Evolutionary conservation across 2,113 vertebrate genomes (phyloP).

Genomic region (Silurus meridionalis): DNA sequence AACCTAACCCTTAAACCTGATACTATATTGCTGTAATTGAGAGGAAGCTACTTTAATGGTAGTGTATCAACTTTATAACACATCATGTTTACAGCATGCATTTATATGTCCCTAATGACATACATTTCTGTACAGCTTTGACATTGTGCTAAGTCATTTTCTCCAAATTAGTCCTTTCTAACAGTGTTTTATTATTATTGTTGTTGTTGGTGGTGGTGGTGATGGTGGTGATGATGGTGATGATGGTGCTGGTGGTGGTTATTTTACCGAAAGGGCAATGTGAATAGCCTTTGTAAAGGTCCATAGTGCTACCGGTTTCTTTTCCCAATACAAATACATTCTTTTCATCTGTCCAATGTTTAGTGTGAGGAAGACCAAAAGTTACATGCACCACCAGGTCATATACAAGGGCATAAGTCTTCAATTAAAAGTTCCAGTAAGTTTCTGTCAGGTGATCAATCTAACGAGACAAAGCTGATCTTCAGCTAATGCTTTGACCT

Average conservation of each 20-base stretch:
- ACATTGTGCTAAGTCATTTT: neutral
- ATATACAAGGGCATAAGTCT: slow-evolving; percentile 41
- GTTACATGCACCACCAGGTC: neutral
- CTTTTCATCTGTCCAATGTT: neutral
- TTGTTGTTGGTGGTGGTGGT: no score
- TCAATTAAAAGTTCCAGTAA: slow-evolving; percentile 64
- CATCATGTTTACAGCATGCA: neutral
- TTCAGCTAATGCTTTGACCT: slow-evolving; percentile 53
- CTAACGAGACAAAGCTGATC: slow-evolving; percentile 32
- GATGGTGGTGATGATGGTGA: no score
- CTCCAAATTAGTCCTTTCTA: neutral
- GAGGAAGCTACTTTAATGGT: neutral
- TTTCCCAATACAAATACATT: neutral
- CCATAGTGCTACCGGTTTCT: neutral
- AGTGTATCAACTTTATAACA: neutral
- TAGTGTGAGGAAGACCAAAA: slow-evolving; percentile 3
- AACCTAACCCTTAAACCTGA: neutral
- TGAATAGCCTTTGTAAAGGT: neutral
- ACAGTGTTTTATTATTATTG: neutral
- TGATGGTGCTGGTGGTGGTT: no score
- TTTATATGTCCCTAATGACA: neutral
- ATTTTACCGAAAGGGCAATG: neutral
- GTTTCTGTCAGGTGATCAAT: slow-evolving; percentile 54
- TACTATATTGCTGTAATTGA: neutral
- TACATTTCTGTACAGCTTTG: neutral